Conservation (phyloP, 2,113 vertebrate species). For the Dicrurus megarhynchus region DNA sequence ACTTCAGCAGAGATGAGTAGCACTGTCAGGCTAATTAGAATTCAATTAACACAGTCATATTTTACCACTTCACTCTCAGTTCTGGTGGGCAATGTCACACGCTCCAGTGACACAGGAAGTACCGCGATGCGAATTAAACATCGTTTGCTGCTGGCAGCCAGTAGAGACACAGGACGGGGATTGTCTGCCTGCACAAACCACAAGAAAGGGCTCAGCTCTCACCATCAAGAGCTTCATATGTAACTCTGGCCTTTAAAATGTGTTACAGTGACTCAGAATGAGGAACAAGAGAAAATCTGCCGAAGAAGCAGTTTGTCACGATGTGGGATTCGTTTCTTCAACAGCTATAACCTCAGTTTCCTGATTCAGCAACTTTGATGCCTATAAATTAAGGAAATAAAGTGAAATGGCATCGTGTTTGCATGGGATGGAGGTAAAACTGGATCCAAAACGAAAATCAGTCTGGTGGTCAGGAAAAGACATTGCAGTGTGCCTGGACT, state of each 20-base stretch:
- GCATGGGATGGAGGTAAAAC: slow-evolving; percentile 61
- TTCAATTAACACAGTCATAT: neutral
- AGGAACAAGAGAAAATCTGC: slow-evolving; percentile 60
- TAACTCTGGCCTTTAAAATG: slow-evolving; percentile 53
- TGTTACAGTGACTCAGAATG: slow-evolving; percentile 69
- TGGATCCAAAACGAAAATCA: slow-evolving; percentile 16
- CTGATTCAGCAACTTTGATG: slow-evolving; percentile 72
- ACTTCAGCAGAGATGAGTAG: neutral
- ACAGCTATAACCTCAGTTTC: slow-evolving; percentile 73
- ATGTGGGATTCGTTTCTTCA: slow-evolving; percentile 69
- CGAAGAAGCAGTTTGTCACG: slow-evolving; percentile 62
- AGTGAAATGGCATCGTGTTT: slow-evolving; percentile 55
- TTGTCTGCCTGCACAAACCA: slow-evolving; percentile 54
- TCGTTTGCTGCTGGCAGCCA: neutral
- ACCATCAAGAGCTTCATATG: slow-evolving; percentile 43
- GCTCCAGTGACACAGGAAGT: slow-evolving; percentile 30
- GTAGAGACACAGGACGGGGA: neutral
- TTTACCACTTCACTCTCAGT: slow-evolving; percentile 22
- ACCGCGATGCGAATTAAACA: neutral
- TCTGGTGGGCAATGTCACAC: slow-evolving; percentile 8
- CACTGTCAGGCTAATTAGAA: neutral
- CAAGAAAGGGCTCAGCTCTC: slow-evolving; percentile 59
- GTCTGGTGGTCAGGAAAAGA: neutral
- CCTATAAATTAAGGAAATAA: slow-evolving; percentile 68
- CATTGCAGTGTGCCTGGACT: neutral